Percentiles rank a stretch among this genome's conserved stretches.
Evolutionary conservation across 1,140 invertebrate species (phyloP).

Genomic region (Kradibia gibbosae): DNA sequence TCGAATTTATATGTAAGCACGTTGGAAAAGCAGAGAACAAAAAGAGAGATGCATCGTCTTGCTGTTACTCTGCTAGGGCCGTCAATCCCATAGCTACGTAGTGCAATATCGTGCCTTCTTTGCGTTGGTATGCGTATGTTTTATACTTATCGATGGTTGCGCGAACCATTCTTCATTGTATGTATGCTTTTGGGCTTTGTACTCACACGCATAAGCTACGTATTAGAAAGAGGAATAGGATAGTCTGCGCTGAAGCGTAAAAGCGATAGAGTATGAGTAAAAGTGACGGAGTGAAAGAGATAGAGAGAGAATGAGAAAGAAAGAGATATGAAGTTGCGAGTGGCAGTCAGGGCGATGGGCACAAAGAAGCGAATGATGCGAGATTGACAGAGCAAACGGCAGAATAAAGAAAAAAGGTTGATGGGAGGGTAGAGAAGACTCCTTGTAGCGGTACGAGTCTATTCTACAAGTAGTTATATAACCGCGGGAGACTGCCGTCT

Average conservation of each 20-base stretch:
- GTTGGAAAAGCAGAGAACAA: neutral
- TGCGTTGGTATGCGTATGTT: too few species aligned
- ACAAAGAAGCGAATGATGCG: conserved; percentile 26
- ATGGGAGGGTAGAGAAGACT: conserved; percentile 22
- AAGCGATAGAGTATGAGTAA: neutral
- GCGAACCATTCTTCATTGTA: neutral
- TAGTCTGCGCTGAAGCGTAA: too few species aligned
- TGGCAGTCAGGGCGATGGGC: neutral
- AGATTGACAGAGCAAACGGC: conserved; percentile 18
- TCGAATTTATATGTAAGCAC: neutral
- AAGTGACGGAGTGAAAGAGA: conserved; percentile 5
- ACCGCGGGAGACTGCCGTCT: neutral
- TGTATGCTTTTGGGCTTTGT: neutral
- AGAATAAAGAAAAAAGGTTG: conserved; percentile 34
- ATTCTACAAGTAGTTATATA: conserved; percentile 26
- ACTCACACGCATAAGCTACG: too few species aligned
- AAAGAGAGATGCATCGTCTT: conserved; percentile 52
- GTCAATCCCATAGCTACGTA: neutral
- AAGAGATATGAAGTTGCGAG: neutral
- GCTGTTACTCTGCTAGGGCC: conserved; percentile 52
- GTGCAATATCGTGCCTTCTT: conserved; percentile 1
- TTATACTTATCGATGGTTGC: conserved; percentile 25
- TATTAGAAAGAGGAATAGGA: too few species aligned
- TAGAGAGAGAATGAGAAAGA: neutral
- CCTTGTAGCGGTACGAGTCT: neutral